phyloP scores from a whole-genome alignment of 2,888 invertebrate genomes.

The Atrina japonica region DNA sequence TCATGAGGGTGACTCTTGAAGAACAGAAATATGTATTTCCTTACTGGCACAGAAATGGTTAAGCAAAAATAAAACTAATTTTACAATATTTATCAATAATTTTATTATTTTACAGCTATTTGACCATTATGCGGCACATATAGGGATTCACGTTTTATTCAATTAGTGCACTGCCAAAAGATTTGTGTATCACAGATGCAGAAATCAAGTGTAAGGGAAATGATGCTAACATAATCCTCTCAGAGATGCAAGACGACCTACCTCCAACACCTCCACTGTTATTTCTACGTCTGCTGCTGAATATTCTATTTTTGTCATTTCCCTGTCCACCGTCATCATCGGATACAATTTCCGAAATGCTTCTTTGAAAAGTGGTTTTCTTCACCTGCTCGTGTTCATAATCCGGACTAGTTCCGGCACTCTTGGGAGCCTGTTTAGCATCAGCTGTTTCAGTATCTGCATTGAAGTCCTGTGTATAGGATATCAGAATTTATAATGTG shows the following conservation, averaged over 20 bases:
- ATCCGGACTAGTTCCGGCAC: slow-evolving; percentile 77
- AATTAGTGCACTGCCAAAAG: too few relatives aligned
- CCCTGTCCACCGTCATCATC: slow-evolving; percentile 67
- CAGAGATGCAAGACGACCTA: slow-evolving; percentile 55
- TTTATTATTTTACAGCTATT: too few relatives aligned
- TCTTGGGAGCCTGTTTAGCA: slow-evolving; percentile 55
- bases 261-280: slow-evolving; percentile 86
- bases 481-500: too few relatives aligned
- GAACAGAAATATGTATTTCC: too few relatives aligned
- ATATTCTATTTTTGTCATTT: slow-evolving; percentile 60
- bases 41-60: too few relatives aligned
- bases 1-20: too few relatives aligned
- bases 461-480: slow-evolving; percentile 30
- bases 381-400: slow-evolving; percentile 67
- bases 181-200: too few relatives aligned
- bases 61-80: too few relatives aligned
- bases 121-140: too few relatives aligned
- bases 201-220: neutral
- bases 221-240: too few relatives aligned
- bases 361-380: slow-evolving; percentile 73
- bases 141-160: too few relatives aligned
- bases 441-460: slow-evolving; percentile 17
- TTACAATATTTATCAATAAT: too few relatives aligned
- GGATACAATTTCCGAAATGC: slow-evolving; percentile 77
- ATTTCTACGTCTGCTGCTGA: slow-evolving; percentile 81